Percentiles rank a stretch among this genome's conserved stretches.
Evolutionary conservation across 2,113 vertebrate species (phyloP).

Genomic region (Alectura lathami): DNA sequence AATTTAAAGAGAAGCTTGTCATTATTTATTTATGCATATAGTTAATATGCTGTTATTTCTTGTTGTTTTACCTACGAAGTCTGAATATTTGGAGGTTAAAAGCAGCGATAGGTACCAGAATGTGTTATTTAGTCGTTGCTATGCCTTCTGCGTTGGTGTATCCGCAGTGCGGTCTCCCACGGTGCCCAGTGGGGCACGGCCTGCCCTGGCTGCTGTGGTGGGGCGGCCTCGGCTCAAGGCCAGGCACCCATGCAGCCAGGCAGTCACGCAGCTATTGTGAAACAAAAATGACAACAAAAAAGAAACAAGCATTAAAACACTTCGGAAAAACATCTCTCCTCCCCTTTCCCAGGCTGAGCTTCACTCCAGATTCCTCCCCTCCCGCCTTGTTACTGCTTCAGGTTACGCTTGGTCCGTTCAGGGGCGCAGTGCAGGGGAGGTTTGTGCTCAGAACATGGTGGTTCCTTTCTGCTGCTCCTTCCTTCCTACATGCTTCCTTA

Average conservation of each 20-base stretch:
- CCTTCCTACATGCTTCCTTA: neutral
- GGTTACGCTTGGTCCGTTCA: neutral
- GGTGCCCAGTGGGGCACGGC: fast-evolving
- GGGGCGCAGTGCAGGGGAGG: neutral
- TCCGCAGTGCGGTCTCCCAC: neutral
- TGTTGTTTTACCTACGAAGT: neutral
- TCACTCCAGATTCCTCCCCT: neutral
- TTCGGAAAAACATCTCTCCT: neutral
- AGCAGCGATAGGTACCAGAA: neutral
- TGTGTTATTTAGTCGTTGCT: neutral
- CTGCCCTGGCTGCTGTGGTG: fast-evolving
- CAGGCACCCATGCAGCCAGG: fast-evolving
- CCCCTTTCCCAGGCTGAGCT: neutral
- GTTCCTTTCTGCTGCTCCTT: neutral
- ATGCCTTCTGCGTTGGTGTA: neutral
- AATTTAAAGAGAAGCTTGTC: neutral
- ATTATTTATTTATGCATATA: neutral
- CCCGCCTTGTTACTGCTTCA: fast-evolving
- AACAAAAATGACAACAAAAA: neutral
- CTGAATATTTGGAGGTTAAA: neutral
- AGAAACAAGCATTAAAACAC: neutral
- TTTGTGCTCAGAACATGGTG: too few species aligned
- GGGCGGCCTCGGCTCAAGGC: fast-evolving
- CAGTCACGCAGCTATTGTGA: neutral
- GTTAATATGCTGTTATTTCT: neutral